Evolutionary conservation across 2,113 vertebrate species (phyloP), one percentile per base, ranked within the genome.

Genomic region (Nycticryphes semicollaris): DNA sequence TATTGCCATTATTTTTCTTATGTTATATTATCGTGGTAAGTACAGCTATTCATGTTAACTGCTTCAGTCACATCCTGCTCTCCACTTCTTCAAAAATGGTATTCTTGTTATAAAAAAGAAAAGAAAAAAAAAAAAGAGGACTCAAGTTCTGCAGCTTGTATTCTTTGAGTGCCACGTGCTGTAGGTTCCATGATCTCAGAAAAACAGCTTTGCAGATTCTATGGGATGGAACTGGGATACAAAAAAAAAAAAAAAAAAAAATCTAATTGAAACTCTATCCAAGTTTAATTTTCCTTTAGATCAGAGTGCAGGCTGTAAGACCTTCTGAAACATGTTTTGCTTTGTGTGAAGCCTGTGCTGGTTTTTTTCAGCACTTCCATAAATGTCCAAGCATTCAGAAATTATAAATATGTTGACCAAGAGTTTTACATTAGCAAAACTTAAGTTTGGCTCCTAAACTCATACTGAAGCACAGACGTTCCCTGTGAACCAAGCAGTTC

Each of bases 91-190:
- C 37, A 89, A 37, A 51, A 80, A 50, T 15, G 9, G 18, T 37
- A 14, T 77, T 87, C n/a, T 59, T 1, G 25, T 68, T 62, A 39
- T 10, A n/a, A 86, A 64, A 37, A 35, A 41, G 22, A 41, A 10
- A 10, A 10, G 10, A 41, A 43, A 43, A 25, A 21, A 22, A 30
- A 16, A 35, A 20, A 25, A 15, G 8, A 9, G 3, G 19, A 57
- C 15, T 51, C 8, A 48, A 33, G 39, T 80, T 45, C 63, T 67
- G 39, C 33, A 80, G 11, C 50, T 56, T 67, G 12, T 35, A 14
- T 67, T 45, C 10, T 80, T 64, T 66, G 62, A 80, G 14, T 7
- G 3, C 50, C n/a, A 18, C 0, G 0, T 63, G 24, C 56, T 68
- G 6, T 57, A 79, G 37, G 37, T 54, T 9, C 8, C 18, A 7